phyloP scores from a whole-genome alignment of 2,113 vertebrate genomes.

The Menidia beryllina region DNA sequence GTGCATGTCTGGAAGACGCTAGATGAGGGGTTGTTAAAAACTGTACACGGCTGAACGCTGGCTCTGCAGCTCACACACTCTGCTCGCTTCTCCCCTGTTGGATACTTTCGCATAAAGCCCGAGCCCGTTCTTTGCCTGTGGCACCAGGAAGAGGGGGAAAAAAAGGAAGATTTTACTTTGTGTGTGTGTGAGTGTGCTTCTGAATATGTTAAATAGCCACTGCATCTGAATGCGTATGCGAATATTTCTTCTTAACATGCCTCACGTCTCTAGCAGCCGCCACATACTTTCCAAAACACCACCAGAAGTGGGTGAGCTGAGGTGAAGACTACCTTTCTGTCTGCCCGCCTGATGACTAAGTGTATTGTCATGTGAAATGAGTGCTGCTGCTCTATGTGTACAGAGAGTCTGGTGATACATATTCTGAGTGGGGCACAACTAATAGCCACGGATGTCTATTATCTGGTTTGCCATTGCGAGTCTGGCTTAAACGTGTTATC shows the following conservation, averaged over 20 bases:
- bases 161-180: background rate
- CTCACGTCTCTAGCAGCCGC: background rate
- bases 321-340: slow-evolving; percentile 40
- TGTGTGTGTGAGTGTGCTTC: background rate
- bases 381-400: slow-evolving; percentile 41
- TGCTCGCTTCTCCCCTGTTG: background rate
- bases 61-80: slow-evolving; percentile 22
- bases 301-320: slow-evolving; percentile 25
- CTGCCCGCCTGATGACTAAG: slow-evolving; percentile 60
- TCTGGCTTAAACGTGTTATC: slow-evolving; percentile 39
- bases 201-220: background rate
- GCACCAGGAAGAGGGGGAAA: background rate
- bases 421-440: slow-evolving; percentile 58
- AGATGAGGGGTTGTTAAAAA: slow-evolving; percentile 74
- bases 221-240: background rate
- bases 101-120: slow-evolving; percentile 28
- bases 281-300: slow-evolving; percentile 2
- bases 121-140: background rate
- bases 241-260: slow-evolving; percentile 1
- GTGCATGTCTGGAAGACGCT: slow-evolving; percentile 80
- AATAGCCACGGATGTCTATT: slow-evolving; percentile 44
- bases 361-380: slow-evolving; percentile 36
- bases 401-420: slow-evolving; percentile 42
- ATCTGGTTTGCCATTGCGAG: slow-evolving; percentile 52
- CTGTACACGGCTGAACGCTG: slow-evolving; percentile 68